Conservation (phyloP, 2,113 vertebrate species). For the Tachysurus fulvidraco region DNA sequence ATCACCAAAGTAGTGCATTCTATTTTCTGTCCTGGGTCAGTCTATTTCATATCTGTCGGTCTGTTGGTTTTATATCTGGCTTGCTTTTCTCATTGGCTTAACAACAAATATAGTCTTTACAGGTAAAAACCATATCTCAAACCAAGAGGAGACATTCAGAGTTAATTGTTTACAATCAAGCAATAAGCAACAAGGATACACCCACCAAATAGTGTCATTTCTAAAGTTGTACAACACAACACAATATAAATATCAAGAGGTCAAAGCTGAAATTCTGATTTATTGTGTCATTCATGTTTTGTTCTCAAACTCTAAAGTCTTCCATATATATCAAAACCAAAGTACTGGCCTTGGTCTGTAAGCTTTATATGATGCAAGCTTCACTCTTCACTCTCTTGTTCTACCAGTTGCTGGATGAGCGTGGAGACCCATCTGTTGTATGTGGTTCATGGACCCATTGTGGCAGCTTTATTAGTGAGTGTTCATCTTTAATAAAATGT, state of each 20-base stretch:
- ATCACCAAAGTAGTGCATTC: neutral
- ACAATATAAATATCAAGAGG: neutral
- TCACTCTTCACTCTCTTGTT: conserved; percentile 51
- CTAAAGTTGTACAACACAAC: no score
- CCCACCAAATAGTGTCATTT: neutral
- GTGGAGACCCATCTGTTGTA: conserved; percentile 94
- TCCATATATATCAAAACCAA: neutral
- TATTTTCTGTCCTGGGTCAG: neutral
- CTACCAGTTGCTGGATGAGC: conserved; percentile 94
- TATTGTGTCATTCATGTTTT: neutral
- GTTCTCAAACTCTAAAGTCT: neutral
- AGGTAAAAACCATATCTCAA: no score
- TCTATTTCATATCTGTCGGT: neutral
- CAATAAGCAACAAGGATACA: no score
- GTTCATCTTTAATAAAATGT: conserved; percentile 7
- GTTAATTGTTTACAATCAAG: no score
- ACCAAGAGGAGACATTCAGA: no score
- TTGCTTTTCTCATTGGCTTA: no score
- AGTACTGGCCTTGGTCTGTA: neutral
- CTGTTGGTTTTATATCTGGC: no score
- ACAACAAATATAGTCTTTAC: no score
- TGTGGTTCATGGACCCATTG: conserved; percentile 92
- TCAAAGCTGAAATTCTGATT: neutral
- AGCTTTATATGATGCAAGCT: conserved; percentile 18
- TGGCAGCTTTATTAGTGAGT: conserved; percentile 93